A percentile compares a stretch with the other conserved stretches of the same genome.
Evolutionary conservation across 1,140 invertebrate genomes (phyloP).

Genomic region (Anoplolepis gracilipes): DNA sequence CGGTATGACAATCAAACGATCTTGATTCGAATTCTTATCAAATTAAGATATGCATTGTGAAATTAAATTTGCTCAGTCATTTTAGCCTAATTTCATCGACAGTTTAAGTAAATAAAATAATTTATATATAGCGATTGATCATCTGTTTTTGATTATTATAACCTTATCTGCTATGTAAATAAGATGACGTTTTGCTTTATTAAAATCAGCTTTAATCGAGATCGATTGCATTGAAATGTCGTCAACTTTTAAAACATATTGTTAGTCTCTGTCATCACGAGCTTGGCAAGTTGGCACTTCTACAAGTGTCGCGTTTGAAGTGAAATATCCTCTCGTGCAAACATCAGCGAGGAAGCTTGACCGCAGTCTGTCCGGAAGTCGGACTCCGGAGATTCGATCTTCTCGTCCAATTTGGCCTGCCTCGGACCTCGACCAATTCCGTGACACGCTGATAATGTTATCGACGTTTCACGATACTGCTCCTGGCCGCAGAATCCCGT

Average conservation of each 20-base stretch:
- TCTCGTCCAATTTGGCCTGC: conserved; percentile 61
- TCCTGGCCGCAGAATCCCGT: conserved; percentile 26
- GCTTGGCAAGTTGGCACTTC: neutral
- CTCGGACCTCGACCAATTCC: conserved; percentile 40
- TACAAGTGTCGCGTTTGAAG: neutral
- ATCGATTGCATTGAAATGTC: neutral
- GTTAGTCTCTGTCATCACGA: neutral
- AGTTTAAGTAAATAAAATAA: neutral
- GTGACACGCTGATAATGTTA: conserved; percentile 60
- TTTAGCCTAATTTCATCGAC: neutral
- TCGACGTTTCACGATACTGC: conserved; percentile 31
- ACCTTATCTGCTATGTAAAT: too few relatives aligned
- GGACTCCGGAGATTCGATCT: conserved; percentile 63
- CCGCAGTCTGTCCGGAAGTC: conserved; percentile 69
- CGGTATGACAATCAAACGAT: neutral
- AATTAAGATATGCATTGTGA: neutral
- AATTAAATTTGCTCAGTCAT: neutral
- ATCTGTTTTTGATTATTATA: too few relatives aligned
- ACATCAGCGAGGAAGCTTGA: conserved; percentile 64
- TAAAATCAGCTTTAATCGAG: neutral
- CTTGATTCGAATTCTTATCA: neutral
- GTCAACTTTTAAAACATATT: neutral
- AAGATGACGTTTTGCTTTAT: neutral
- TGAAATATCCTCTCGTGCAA: conserved; percentile 6
- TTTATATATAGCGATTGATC: neutral